Conservation (phyloP, 2,113 vertebrate species). For the Salvelinus namaycush region DNA sequence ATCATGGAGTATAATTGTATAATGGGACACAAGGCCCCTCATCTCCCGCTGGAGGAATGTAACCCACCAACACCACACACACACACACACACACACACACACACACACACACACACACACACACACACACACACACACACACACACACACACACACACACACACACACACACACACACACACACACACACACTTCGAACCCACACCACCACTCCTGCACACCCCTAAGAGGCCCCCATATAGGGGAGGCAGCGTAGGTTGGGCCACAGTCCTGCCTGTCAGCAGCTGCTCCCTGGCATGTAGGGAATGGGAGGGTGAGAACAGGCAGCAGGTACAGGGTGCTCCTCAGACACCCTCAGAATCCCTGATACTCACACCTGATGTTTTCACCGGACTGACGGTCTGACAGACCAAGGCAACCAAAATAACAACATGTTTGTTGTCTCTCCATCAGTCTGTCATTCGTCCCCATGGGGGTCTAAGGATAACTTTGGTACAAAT, state of each 20-base stretch:
- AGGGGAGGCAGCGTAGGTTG: constrained; percentile 37
- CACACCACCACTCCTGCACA: constrained; percentile 51
- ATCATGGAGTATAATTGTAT: constrained; percentile 62
- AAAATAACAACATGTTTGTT: constrained; percentile 43
- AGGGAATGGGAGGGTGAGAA: constrained; percentile 72
- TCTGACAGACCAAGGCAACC: not conserved
- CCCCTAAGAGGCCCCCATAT: constrained; percentile 50
- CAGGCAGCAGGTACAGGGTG: constrained; percentile 71
- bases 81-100: too few relatives aligned
- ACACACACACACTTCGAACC: constrained; percentile 14
- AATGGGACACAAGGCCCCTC: constrained; percentile 35
- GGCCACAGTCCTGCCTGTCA: constrained; percentile 68
- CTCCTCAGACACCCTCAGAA: constrained; percentile 60
- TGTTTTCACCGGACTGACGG: constrained; percentile 47
- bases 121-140: too few relatives aligned
- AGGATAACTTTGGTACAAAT: constrained; percentile 6
- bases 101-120: too few relatives aligned
- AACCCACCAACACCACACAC: constrained; percentile 22
- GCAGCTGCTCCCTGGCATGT: constrained; percentile 77
- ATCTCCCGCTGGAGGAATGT: constrained; percentile 62
- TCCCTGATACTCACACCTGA: constrained; percentile 57
- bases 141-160: not conserved
- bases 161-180: constrained; percentile 3
- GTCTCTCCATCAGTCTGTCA: not conserved
- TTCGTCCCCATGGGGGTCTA: not conserved